Percentiles rank a stretch among this genome's conserved stretches.
These are phyloP conservation scores for Serinus canaria DNA, from an alignment of 2,113 vertebrate genomes.

Conservation along the genomic window DNA sequence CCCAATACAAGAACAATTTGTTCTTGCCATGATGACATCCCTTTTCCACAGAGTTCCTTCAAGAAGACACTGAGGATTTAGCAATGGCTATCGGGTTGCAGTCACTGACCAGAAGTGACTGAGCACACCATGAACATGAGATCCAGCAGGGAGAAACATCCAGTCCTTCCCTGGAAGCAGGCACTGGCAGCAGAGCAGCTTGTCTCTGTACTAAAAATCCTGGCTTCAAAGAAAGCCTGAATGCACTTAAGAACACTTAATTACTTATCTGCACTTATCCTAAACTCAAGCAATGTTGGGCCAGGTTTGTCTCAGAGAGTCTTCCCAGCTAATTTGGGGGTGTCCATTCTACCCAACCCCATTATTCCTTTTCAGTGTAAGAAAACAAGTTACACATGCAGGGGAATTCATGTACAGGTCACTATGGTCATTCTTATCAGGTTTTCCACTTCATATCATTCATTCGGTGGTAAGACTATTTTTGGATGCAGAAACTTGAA, in stretches of 20 bases:
- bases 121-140: rapidly evolving
- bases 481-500: background rate
- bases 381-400: background rate
- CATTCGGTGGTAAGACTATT: background rate
- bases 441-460: background rate
- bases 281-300: background rate
- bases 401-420: background rate
- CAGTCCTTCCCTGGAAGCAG: background rate
- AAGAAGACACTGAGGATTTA: background rate
- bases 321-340: background rate
- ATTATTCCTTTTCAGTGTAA: background rate
- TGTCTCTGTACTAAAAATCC: background rate
- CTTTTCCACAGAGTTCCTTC: background rate
- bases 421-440: background rate
- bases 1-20: background rate
- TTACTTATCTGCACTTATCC: background rate
- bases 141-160: background rate
- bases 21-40: background rate
- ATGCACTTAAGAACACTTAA: background rate
- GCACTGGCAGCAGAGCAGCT: background rate
- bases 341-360: background rate
- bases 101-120: background rate
- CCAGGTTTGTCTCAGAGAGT: background rate
- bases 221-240: background rate
- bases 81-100: background rate